Conservation (phyloP, 2,888 invertebrate species). For the Microctonus brassicae region DNA sequence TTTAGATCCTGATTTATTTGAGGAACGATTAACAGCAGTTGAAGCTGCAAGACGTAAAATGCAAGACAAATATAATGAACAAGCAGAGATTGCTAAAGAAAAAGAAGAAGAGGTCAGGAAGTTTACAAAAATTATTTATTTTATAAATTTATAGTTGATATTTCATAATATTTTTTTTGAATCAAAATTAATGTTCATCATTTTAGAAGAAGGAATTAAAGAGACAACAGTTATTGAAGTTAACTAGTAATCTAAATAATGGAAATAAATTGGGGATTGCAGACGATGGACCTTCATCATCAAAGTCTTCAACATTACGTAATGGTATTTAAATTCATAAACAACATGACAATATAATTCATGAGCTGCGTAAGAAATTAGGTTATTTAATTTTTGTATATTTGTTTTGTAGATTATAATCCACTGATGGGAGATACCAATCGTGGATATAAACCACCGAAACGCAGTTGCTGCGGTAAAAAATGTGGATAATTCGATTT, state of each 20-base stretch:
- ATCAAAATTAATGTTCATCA: slow-evolving; percentile 38
- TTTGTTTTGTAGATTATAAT: slow-evolving; percentile 65
- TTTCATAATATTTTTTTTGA: slow-evolving; percentile 24
- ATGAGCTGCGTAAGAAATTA: too few relatives aligned
- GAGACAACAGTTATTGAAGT: slow-evolving; percentile 56
- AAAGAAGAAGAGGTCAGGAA: slow-evolving; percentile 65
- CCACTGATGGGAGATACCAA: slow-evolving; percentile 63
- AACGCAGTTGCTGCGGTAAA: slow-evolving; percentile 63
- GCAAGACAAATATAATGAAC: slow-evolving; percentile 67
- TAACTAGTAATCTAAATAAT: slow-evolving; percentile 60
- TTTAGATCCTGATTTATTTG: slow-evolving; percentile 69
- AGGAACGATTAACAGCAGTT: slow-evolving; percentile 62
- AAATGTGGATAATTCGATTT: slow-evolving; percentile 61
- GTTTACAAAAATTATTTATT: too few relatives aligned
- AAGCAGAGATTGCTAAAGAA: slow-evolving; percentile 59
- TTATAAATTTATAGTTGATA: slow-evolving; percentile 8
- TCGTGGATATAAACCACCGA: slow-evolving; percentile 63
- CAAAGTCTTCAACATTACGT: slow-evolving; percentile 44
- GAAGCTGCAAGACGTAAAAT: slow-evolving; percentile 66
- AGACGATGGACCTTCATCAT: slow-evolving; percentile 39
- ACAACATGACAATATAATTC: slow-evolving; percentile 13
- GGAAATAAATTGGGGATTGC: slow-evolving; percentile 58
- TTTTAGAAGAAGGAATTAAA: slow-evolving; percentile 61
- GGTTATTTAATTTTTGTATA: too few relatives aligned
- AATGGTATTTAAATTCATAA: slow-evolving; percentile 41